A percentile compares a stretch with the other conserved stretches of the same genome.
These are phyloP conservation scores for Centrocercus urophasianus DNA, from an alignment of 2,113 vertebrate genomes.

Conservation along the genomic window DNA sequence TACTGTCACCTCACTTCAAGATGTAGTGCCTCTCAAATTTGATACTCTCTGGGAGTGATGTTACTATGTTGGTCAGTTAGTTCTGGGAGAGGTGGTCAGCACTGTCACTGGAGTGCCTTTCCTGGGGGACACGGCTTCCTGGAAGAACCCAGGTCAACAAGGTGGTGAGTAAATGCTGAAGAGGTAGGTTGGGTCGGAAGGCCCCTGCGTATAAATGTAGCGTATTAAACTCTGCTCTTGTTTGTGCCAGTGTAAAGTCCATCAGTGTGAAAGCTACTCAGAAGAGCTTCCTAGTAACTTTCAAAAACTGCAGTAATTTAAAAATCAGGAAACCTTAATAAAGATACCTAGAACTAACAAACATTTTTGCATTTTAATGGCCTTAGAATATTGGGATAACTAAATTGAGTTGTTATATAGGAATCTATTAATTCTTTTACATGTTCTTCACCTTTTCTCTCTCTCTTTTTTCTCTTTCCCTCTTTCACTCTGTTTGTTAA, in stretches of 20 bases:
- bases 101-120: constrained; percentile 67
- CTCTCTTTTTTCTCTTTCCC: constrained; percentile 76
- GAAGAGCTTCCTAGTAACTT: constrained; percentile 12
- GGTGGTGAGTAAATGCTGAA: constrained; percentile 75
- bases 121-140: constrained; percentile 67
- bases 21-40: constrained; percentile 56
- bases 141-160: constrained; percentile 62
- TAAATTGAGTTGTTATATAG: constrained; percentile 55
- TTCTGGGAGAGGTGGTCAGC: constrained; percentile 40
- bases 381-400: constrained; percentile 54
- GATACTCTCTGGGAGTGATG: constrained; percentile 67
- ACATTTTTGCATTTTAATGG: constrained; percentile 6
- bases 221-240: constrained; percentile 15
- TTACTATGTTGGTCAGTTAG: constrained; percentile 66
- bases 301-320: constrained; percentile 24
- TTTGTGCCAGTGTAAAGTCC: constrained; percentile 5
- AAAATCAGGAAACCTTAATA: constrained; percentile 25
- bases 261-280: background rate
- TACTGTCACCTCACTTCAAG: constrained; percentile 69
- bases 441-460: constrained; percentile 81
- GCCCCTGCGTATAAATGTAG: constrained; percentile 53
- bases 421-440: constrained; percentile 75
- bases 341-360: constrained; percentile 38
- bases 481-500: constrained; percentile 78
- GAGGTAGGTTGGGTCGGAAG: constrained; percentile 75